phyloP scores from a whole-genome alignment of 2,797 vertebrate genomes.

The Mycteria americana region DNA sequence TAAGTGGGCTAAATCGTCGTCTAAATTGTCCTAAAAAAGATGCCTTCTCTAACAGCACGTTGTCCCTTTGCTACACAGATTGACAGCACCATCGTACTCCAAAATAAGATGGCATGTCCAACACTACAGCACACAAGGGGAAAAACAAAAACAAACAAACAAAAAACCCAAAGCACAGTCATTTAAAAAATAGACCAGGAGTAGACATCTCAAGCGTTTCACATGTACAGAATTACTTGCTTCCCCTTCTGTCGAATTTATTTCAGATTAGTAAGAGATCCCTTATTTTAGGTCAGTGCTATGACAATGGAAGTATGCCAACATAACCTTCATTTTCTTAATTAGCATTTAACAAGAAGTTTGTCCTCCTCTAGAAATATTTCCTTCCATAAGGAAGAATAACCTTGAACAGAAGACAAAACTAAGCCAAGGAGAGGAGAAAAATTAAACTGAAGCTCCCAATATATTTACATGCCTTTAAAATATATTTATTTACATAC shows the following conservation, averaged over 20 bases:
- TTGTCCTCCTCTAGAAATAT: constrained; percentile 48
- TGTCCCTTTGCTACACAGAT: neutral
- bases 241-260: constrained; percentile 24
- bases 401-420: constrained; percentile 66
- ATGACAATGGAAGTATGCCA: constrained; percentile 63
- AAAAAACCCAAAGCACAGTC: neutral
- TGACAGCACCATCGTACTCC: neutral
- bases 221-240: constrained; percentile 1
- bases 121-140: neutral
- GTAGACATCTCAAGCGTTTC: neutral
- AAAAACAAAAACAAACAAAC: neutral
- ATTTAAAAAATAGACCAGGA: neutral
- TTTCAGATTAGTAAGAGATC: constrained; percentile 38
- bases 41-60: neutral
- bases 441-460: constrained; percentile 7
- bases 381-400: constrained; percentile 62
- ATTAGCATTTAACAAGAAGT: constrained; percentile 67
- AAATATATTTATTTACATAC: constrained; percentile 29
- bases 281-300: constrained; percentile 50
- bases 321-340: constrained; percentile 64
- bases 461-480: neutral
- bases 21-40: neutral
- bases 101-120: neutral
- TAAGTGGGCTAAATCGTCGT: neutral
- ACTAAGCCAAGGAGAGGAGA: neutral